Conservation (phyloP, 2,888 invertebrate species). For the Zygaena filipendulae region DNA sequence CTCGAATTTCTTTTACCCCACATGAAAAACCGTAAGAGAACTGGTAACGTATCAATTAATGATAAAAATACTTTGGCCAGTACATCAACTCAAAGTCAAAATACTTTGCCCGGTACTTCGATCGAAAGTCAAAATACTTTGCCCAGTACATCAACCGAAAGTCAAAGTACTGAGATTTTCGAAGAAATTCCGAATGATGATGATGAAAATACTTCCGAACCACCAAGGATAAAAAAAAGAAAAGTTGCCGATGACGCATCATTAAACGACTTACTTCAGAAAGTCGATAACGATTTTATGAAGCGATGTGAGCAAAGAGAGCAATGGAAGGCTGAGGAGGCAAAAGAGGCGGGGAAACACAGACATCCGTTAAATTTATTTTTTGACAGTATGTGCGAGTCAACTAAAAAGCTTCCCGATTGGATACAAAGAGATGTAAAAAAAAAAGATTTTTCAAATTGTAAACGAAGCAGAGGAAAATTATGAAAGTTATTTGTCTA, state of each 20-base stretch:
- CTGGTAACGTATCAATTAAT: conserved; percentile 9
- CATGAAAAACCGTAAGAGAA: conserved; percentile 16
- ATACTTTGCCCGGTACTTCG: conserved; percentile 7
- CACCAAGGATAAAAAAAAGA: conserved; percentile 19
- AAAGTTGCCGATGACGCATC: conserved; percentile 18
- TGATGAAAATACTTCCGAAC: conserved; percentile 16
- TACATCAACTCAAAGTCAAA: conserved; percentile 9
- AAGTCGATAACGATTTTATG: conserved; percentile 16
- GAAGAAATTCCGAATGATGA: conserved; percentile 14
- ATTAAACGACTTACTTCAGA: conserved; percentile 17
- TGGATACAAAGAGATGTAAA: conserved; percentile 16
- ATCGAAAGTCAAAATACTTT: conserved; percentile 12
- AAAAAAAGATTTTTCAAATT: conserved; percentile 13
- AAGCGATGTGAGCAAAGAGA: conserved; percentile 18
- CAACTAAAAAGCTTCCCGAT: conserved; percentile 16
- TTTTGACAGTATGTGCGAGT: conserved; percentile 22
- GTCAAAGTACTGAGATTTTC: conserved; percentile 14
- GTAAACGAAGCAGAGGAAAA: conserved; percentile 17
- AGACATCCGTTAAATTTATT: conserved; percentile 19
- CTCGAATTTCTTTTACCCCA: conserved; percentile 16
- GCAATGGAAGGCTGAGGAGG: conserved; percentile 15
- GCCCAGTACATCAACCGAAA: conserved; percentile 14
- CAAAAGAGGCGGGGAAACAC: conserved; percentile 16
- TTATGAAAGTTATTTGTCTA: conserved; percentile 14
- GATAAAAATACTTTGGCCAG: conserved; percentile 9